Evolutionary conservation across 2,888 invertebrate species (phyloP), one percentile per base, ranked within the genome.

Genomic region (Mamestra brassicae): DNA sequence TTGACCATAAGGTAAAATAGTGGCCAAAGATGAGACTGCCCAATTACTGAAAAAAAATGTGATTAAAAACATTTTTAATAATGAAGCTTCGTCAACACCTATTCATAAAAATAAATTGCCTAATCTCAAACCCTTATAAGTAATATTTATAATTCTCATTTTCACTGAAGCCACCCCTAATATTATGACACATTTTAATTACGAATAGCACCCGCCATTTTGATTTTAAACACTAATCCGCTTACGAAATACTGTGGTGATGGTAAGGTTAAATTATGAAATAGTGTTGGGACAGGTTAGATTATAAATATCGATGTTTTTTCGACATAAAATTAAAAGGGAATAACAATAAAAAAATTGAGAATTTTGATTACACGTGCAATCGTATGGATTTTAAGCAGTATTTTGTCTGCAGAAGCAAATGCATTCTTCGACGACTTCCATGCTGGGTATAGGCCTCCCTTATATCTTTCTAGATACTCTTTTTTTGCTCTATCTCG

Each of bases 101-200:
- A 62, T 83, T 86, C 55, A 73, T 81, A 83, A 75, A 86, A 87
- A 80, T 80, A 63, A 81, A 86, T 74, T 61, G 66, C 7, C 67
- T 78, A 84, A 82, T 78, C 78, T 63, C 34, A 55, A 60, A 69
- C 78, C 78, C 74, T 77, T 74, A 69, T 78, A 82, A 83, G 76
- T 69, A 76, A 74, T 87, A 89, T 89, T 88, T 81, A 85, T 85
- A 85, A 86, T 88, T 86, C 87, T 85, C 85, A 90, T 91, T 90
- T 90, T 85, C 89, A 85, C 87, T 88, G n/a, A 83, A 78, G 75
- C 84, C 85, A 88, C 93, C 94, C 92, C 91, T 90, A 89, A 93
- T 93, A 93, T 93, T 94, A 90, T 94, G 94, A 95, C 95, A 95
- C 92, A 93, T 94, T 95, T 95, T 95, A 95, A 96, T 95, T 95